These are phyloP conservation scores for Neoseiulus cucumeris DNA, from an alignment of 1,140 invertebrate genomes.

Conservation along the genomic window DNA sequence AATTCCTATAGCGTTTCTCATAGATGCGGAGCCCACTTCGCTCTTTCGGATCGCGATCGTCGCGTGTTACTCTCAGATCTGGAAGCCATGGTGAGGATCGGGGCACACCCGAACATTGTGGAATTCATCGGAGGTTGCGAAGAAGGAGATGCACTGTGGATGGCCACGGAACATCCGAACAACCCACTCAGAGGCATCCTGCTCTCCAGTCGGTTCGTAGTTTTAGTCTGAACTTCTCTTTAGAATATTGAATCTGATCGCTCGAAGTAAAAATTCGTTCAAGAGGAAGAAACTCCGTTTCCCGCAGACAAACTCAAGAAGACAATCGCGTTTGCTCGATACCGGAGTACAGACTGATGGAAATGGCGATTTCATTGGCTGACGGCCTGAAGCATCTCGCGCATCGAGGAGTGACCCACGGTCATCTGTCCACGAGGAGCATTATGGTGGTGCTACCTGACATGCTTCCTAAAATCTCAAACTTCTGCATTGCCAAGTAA, in stretches of 20 bases:
- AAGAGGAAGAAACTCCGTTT: slow-evolving; percentile 8
- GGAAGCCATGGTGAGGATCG: slow-evolving; percentile 42
- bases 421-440: slow-evolving; percentile 10
- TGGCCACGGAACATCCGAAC: background rate
- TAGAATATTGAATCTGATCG: background rate
- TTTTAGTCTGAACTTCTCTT: background rate
- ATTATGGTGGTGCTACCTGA: slow-evolving; percentile 10
- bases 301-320: slow-evolving; percentile 14
- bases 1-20: slow-evolving; percentile 12
- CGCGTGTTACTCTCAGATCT: slow-evolving; percentile 44
- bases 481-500: slow-evolving; percentile 10
- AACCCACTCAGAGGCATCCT: background rate
- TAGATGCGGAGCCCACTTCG: slow-evolving; percentile 17
- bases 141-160: slow-evolving; percentile 29
- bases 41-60: slow-evolving; percentile 15
- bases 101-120: slow-evolving; percentile 45
- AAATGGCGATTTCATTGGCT: slow-evolving; percentile 36
- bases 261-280: background rate
- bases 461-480: background rate
- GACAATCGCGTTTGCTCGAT: slow-evolving; percentile 26
- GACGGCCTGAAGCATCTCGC: slow-evolving; percentile 44
- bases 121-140: slow-evolving; percentile 56
- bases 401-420: slow-evolving; percentile 29
- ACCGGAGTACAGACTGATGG: slow-evolving; percentile 37
- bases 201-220: slow-evolving; percentile 3